Evolutionary conservation across 2,113 vertebrate species (phyloP).

Genomic region (Jacana jacana): DNA sequence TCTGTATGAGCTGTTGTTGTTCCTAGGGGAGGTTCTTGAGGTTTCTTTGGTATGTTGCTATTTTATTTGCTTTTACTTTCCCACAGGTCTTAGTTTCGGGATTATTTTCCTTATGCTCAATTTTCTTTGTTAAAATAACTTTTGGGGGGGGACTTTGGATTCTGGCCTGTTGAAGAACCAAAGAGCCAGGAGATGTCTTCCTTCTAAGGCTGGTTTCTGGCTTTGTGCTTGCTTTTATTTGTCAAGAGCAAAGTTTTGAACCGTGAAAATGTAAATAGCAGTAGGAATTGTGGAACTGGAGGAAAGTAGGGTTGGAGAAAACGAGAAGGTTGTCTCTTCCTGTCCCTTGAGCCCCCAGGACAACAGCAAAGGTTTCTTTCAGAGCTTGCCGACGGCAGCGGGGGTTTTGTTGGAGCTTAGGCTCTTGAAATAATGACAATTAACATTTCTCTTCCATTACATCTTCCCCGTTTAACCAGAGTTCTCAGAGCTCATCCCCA

Average conservation of each 20-base stretch:
- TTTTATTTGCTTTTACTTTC: conserved; percentile 38
- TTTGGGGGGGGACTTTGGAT: not conserved
- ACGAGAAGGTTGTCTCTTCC: not conserved
- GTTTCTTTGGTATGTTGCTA: conserved; percentile 36
- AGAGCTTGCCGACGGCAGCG: not conserved
- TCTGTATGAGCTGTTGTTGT: not conserved
- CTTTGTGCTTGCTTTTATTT: not conserved
- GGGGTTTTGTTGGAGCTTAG: not conserved
- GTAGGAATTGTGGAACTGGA: not conserved
- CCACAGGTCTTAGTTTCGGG: conserved; percentile 13
- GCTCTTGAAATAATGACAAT: not conserved
- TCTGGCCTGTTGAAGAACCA: not conserved
- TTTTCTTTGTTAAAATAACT: conserved; percentile 43
- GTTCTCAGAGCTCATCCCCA: not conserved
- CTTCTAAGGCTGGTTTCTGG: not conserved
- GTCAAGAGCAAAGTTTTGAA: not conserved
- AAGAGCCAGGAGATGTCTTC: not conserved
- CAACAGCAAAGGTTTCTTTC: not conserved
- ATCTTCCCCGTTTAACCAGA: not conserved
- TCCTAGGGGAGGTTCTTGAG: conserved; percentile 35
- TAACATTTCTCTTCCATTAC: conserved; percentile 20
- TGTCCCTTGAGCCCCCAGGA: not conserved
- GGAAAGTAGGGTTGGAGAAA: not conserved
- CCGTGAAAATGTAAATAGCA: not conserved
- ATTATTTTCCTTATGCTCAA: not conserved